Evolutionary conservation across 2,888 invertebrate genomes (phyloP).

Genomic region (Encarsia formosa): DNA sequence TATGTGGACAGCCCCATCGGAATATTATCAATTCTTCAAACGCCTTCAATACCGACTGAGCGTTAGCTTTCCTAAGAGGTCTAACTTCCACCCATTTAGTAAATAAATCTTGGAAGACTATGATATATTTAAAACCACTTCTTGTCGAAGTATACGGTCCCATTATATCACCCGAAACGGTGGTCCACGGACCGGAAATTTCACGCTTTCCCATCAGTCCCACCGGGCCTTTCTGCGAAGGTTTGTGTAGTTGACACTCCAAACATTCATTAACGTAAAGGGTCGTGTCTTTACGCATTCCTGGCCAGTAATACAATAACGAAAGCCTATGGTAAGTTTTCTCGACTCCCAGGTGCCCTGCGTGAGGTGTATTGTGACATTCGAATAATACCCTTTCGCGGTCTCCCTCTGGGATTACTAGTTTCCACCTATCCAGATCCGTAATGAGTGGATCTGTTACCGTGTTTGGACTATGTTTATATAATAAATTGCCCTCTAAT

Average conservation of each 20-base stretch:
- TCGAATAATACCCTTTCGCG: slow-evolving; percentile 2
- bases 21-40: neutral
- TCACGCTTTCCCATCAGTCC: slow-evolving; percentile 9
- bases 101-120: neutral
- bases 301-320: slow-evolving; percentile 28
- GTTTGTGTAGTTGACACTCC: neutral
- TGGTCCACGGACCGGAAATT: neutral
- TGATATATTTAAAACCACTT: neutral
- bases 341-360: slow-evolving; percentile 27
- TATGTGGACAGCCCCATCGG: neutral
- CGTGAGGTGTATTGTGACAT: slow-evolving; percentile 25
- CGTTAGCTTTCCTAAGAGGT: neutral
- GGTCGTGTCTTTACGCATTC: slow-evolving; percentile 27
- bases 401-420: slow-evolving; percentile 9
- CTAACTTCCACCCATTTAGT: neutral
- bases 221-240: slow-evolving; percentile 5
- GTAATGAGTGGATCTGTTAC: neutral
- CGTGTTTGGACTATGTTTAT: neutral
- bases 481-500: neutral
- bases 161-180: neutral
- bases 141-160: neutral
- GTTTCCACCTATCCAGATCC: slow-evolving; percentile 17
- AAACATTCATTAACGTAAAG: slow-evolving; percentile 32
- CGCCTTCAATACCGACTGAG: neutral
- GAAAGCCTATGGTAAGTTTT: slow-evolving; percentile 23